Evolutionary conservation across 35 echinoderm and acorn worm genomes (phyloP).

Genomic region (Strongylocentrotus purpuratus): DNA sequence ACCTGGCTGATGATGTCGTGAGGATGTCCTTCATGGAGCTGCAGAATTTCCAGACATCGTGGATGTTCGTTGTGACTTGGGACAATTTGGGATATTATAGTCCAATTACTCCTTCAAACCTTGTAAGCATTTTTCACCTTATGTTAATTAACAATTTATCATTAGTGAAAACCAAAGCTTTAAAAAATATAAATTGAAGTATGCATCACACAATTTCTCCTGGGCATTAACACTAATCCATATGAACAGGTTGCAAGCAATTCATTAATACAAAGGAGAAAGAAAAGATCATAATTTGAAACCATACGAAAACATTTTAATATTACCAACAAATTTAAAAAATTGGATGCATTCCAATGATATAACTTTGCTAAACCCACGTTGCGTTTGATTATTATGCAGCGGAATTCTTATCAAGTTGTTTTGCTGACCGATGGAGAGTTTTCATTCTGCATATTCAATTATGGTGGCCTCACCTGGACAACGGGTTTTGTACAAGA

Average conservation of each 20-base stretch:
- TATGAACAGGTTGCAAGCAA: too few relatives aligned
- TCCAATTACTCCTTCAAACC: not conserved
- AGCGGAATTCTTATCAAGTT: conserved; percentile 78
- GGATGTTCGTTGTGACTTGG: conserved; percentile 84
- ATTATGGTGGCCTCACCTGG: conserved; percentile 83
- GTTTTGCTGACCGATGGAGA: conserved; percentile 79
- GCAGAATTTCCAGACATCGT: conserved; percentile 48
- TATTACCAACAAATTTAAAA: not conserved
- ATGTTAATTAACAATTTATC: too few relatives aligned
- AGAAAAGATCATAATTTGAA: too few relatives aligned
- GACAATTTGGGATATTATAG: conserved; percentile 65
- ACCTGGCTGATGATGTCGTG: not conserved
- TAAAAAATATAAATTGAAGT: too few relatives aligned
- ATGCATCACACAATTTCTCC: too few relatives aligned
- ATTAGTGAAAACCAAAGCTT: too few relatives aligned
- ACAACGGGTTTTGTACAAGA: conserved; percentile 58
- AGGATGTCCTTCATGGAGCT: not conserved
- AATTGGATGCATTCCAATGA: too few relatives aligned
- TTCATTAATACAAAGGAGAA: too few relatives aligned
- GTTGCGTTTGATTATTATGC: not conserved
- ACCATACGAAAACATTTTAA: not conserved
- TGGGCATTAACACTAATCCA: too few relatives aligned
- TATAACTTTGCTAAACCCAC: too few relatives aligned
- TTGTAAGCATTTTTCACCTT: not conserved
- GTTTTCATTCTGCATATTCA: conserved; percentile 86